Evolutionary conservation across 2,888 invertebrate genomes (phyloP).

Genomic region (Fragum sueziense): DNA sequence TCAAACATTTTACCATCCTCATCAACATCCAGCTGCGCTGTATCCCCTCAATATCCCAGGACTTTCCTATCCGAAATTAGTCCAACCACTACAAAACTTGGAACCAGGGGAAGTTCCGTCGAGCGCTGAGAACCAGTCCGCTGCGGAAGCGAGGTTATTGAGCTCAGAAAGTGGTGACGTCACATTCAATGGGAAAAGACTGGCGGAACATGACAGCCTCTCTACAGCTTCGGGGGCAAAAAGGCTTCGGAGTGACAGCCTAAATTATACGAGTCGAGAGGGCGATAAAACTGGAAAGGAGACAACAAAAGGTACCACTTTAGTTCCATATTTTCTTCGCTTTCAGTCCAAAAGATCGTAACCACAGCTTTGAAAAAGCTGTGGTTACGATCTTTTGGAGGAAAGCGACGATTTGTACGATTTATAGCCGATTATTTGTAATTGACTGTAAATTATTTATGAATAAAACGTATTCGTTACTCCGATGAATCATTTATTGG

Average conservation of each 20-base stretch:
- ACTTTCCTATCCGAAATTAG: constrained; percentile 75
- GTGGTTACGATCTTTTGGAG: too few relatives aligned
- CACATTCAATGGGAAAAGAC: constrained; percentile 26
- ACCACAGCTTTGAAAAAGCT: too few relatives aligned
- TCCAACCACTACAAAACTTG: constrained; percentile 64
- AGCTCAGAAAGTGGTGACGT: constrained; percentile 10
- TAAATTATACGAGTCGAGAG: constrained; percentile 37
- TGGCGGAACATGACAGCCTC: constrained; percentile 16
- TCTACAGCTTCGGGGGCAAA: constrained; percentile 39
- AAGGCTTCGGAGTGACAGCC: constrained; percentile 49
- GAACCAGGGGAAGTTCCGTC: constrained; percentile 38
- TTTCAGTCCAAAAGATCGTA: too few relatives aligned
- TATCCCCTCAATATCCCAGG: constrained; percentile 72
- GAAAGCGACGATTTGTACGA: too few relatives aligned
- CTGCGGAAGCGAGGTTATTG: constrained; percentile 15
- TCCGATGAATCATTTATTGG: constrained; percentile 61
- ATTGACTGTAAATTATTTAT: constrained; percentile 63
- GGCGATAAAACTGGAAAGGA: constrained; percentile 46
- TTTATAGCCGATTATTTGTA: constrained; percentile 56
- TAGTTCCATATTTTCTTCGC: constrained; percentile 59
- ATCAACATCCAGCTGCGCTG: constrained; percentile 51
- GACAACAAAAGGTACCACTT: constrained; percentile 60
- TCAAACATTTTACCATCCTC: constrained; percentile 56
- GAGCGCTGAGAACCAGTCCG: constrained; percentile 13
- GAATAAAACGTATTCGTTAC: constrained; percentile 58